Conservation (phyloP, 2,888 invertebrate genomes). For the Parascotia fuliginaria region DNA sequence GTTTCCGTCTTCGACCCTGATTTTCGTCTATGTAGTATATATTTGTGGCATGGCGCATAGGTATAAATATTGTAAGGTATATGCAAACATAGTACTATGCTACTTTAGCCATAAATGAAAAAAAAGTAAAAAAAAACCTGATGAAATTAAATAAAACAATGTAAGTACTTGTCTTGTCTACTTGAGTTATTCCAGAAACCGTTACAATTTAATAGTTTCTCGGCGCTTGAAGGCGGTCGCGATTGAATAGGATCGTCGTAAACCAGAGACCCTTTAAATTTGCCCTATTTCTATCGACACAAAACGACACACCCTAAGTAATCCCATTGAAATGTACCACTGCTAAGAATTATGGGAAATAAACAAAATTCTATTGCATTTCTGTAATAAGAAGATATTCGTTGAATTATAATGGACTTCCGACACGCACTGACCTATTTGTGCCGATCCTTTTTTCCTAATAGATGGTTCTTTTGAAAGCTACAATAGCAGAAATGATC, state of each 20-base stretch:
- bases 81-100: no score
- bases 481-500: background rate
- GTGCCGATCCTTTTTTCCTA: slow-evolving; percentile 18
- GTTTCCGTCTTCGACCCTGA: no score
- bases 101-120: no score
- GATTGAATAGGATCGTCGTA: slow-evolving; percentile 3
- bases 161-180: background rate
- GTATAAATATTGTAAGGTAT: no score
- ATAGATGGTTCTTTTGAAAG: slow-evolving; percentile 8
- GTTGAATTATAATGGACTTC: slow-evolving; percentile 25
- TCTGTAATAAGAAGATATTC: slow-evolving; percentile 22
- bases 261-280: slow-evolving; percentile 7
- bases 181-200: background rate
- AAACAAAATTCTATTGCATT: slow-evolving; percentile 29
- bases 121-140: background rate
- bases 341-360: slow-evolving; percentile 31
- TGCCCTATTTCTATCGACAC: slow-evolving; percentile 3
- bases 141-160: background rate
- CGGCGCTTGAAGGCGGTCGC: background rate
- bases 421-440: slow-evolving; percentile 31
- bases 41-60: no score
- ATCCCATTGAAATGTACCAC: slow-evolving; percentile 25
- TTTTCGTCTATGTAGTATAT: no score
- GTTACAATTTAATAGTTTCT: slow-evolving; percentile 1
- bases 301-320: slow-evolving; percentile 25